Base-by-base conservation (phyloP, 2,888 invertebrate species). In the Dioctria linearis region DNA sequence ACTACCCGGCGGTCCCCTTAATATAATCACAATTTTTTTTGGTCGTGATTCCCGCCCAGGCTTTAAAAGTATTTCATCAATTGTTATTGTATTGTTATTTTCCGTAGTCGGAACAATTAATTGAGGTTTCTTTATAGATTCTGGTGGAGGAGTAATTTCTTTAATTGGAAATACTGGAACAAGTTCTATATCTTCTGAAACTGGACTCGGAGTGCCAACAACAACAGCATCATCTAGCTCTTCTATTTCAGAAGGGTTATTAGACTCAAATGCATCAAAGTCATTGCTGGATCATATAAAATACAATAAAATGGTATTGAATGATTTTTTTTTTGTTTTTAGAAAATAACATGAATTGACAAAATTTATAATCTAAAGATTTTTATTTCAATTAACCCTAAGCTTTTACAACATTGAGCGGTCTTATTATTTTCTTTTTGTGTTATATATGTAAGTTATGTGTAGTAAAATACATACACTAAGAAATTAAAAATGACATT, bases 1-100 rank as follows among this genome's bases (percentile, higher is more conserved):
- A 88, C 97, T 95, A 8, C 98, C 98, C 0, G 98, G 98, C 13
- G 96, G 94, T 4, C 98, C 98, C 87, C 98, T 91, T 73, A 99
- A 89, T 85, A 99, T 95, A 80, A 98, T 94, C 46, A 95, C 96
- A 84, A 98, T 94, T 87, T 92, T 88, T 81, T 87, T 87, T 5
- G 98, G 96, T 84, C 98, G 92, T 84, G 92, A 93, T 82, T 91
- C 90, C 69, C 98, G 92, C 6, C 95, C 96, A 3, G 98, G 98
- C 39, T 92, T 89, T 86, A 93, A 92, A 69, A 98, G 89, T 81
- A 98, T 89, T 87, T 98, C 97, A 86, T 97, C 96, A 84, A 98
- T 94, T 89, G 91, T 92, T 54, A 94, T 92, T 43, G 90, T 88
- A 83, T 90, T 90, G 11, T 85, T 85, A 88, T 86, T 89, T 87